phyloP scores from a whole-genome alignment of 2,797 vertebrate genomes.

The Megalops cyprinoides region DNA sequence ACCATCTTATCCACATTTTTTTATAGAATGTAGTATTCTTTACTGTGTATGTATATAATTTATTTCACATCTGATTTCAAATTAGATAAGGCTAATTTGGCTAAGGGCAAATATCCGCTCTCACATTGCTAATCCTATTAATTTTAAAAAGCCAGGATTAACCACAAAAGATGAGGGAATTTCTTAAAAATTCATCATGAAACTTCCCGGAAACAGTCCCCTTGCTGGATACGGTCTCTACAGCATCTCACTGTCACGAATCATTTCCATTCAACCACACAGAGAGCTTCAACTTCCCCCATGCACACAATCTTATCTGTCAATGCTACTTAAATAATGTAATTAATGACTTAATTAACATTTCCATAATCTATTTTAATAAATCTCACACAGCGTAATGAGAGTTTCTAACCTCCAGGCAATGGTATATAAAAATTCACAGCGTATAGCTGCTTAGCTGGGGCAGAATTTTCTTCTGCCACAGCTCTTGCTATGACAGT shows the following conservation, averaged over 20 bases:
- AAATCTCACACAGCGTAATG: slow-evolving; percentile 83
- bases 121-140: slow-evolving; percentile 56
- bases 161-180: neutral
- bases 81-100: slow-evolving; percentile 24
- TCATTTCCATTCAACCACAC: slow-evolving; percentile 73
- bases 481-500: slow-evolving; percentile 61
- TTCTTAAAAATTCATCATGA: neutral
- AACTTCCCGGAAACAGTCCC: neutral
- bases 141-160: slow-evolving; percentile 34
- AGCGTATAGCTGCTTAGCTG: slow-evolving; percentile 62
- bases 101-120: slow-evolving; percentile 41
- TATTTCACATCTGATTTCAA: slow-evolving; percentile 22
- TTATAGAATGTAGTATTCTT: neutral
- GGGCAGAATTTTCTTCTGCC: slow-evolving; percentile 50
- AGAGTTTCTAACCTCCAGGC: slow-evolving; percentile 79
- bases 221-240: slow-evolving; percentile 61
- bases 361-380: slow-evolving; percentile 88
- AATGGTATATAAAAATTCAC: slow-evolving; percentile 72
- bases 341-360: slow-evolving; percentile 89
- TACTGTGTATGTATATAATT: neutral
- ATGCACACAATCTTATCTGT: slow-evolving; percentile 72
- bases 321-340: slow-evolving; percentile 87
- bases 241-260: slow-evolving; percentile 72
- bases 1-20: neutral
- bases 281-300: slow-evolving; percentile 61